These are phyloP conservation scores for Merluccius polli DNA, from an alignment of 2,797 vertebrate genomes.

Conservation along the genomic window DNA sequence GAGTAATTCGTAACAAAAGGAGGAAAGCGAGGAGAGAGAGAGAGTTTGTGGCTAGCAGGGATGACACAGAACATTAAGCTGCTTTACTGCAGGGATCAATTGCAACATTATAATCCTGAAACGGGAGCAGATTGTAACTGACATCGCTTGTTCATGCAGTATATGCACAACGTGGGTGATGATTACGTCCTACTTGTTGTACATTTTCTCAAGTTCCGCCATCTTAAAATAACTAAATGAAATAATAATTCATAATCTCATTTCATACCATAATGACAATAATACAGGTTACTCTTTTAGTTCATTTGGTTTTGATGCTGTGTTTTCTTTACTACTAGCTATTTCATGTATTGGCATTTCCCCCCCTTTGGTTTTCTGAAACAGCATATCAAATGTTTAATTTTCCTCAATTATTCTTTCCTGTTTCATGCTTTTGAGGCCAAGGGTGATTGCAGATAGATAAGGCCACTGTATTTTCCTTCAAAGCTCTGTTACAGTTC, in stretches of 20 bases:
- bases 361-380: not conserved
- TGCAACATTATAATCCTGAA: conserved; percentile 44
- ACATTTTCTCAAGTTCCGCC: not conserved
- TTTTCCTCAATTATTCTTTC: not conserved
- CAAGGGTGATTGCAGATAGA: not conserved
- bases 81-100: conserved; percentile 44
- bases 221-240: not conserved
- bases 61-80: conserved; percentile 58
- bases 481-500: not conserved
- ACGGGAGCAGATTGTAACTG: conserved; percentile 29
- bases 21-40: conserved; percentile 7
- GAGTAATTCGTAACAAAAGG: conserved; percentile 5
- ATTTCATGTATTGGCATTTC: not conserved
- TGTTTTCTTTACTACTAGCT: not conserved
- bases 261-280: not conserved
- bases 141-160: conserved; percentile 17
- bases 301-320: not conserved
- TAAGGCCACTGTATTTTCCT: not conserved
- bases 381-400: not conserved
- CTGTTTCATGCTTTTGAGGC: not conserved
- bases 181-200: not conserved
- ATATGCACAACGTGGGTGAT: conserved; percentile 13
- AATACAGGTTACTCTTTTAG: not conserved
- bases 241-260: not conserved
- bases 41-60: conserved; percentile 30